A percentile compares a stretch with the other conserved stretches of the same genome.
These are phyloP conservation scores for Bagarius yarrelli DNA, from an alignment of 2,113 vertebrate species.

Conservation along the genomic window DNA sequence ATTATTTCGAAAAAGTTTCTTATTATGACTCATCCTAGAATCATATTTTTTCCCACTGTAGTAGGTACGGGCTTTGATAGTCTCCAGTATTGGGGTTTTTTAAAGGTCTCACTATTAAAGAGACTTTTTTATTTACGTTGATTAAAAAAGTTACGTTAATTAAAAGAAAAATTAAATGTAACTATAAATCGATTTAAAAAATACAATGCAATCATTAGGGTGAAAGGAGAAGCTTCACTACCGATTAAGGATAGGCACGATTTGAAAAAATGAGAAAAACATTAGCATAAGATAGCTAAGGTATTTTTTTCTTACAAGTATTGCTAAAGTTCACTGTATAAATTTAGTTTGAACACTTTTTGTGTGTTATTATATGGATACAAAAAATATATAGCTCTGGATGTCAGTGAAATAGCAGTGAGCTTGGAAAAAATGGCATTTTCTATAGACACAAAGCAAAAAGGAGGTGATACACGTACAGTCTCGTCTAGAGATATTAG, in stretches of 20 bases:
- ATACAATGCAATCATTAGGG: too few species aligned
- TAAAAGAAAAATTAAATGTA: background rate
- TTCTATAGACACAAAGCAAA: slow-evolving; percentile 5
- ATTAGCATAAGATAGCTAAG: too few species aligned
- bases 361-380: background rate
- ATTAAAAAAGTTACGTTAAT: background rate
- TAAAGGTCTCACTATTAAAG: background rate
- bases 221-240: too few species aligned
- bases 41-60: too few species aligned
- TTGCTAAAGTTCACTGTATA: background rate
- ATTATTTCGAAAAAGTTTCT: too few species aligned
- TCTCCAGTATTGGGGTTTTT: background rate
- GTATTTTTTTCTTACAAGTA: too few species aligned
- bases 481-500: background rate
- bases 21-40: too few species aligned
- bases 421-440: background rate
- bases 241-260: too few species aligned
- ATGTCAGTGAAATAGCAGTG: background rate
- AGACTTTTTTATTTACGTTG: background rate
- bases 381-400: background rate
- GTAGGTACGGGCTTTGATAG: background rate
- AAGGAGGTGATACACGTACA: background rate
- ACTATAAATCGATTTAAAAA: background rate
- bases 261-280: too few species aligned
- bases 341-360: background rate